Percentiles rank a stretch among this genome's conserved stretches.
phyloP scores from a whole-genome alignment of 1,140 invertebrate genomes.

The Zaprionus inermis region DNA sequence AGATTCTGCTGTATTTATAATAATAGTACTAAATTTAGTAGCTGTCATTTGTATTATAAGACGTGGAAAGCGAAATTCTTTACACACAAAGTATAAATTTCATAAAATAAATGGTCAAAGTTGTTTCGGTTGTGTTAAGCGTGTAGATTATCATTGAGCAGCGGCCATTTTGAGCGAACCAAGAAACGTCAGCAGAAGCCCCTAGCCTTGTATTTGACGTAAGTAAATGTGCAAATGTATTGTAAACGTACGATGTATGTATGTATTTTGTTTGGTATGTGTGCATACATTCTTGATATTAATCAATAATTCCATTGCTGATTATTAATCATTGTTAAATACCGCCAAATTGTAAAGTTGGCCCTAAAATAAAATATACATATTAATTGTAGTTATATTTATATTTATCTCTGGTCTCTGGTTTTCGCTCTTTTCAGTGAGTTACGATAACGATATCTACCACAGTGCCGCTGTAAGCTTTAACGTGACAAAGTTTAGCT shows the following conservation, averaged over 20 bases:
- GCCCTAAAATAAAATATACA: too few species aligned
- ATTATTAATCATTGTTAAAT: background rate
- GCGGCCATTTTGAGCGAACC: conserved; percentile 77
- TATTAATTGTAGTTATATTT: too few species aligned
- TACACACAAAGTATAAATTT: background rate
- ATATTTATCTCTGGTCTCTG: background rate
- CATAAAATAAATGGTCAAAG: conserved; percentile 3
- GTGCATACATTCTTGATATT: background rate
- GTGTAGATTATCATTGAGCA: conserved; percentile 40
- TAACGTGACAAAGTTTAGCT: conserved; percentile 47
- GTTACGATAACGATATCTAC: conserved; percentile 38
- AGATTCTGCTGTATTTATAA: conserved; percentile 54
- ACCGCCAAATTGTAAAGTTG: conserved; percentile 7
- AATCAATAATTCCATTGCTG: background rate
- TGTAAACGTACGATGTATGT: background rate
- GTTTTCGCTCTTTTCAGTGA: conserved; percentile 42
- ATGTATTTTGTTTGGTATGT: background rate
- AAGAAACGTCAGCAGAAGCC: conserved; percentile 67
- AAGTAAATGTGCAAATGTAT: conserved; percentile 28
- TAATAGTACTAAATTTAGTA: conserved; percentile 20
- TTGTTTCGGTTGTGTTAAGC: conserved; percentile 21
- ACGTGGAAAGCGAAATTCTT: background rate
- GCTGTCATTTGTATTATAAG: conserved; percentile 1
- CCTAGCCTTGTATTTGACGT: conserved; percentile 47
- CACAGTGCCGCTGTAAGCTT: conserved; percentile 51